Percentiles rank a stretch among this genome's conserved stretches.
Evolutionary conservation across 2,888 invertebrate species (phyloP).

Genomic region (Zootermopsis nevadensis): DNA sequence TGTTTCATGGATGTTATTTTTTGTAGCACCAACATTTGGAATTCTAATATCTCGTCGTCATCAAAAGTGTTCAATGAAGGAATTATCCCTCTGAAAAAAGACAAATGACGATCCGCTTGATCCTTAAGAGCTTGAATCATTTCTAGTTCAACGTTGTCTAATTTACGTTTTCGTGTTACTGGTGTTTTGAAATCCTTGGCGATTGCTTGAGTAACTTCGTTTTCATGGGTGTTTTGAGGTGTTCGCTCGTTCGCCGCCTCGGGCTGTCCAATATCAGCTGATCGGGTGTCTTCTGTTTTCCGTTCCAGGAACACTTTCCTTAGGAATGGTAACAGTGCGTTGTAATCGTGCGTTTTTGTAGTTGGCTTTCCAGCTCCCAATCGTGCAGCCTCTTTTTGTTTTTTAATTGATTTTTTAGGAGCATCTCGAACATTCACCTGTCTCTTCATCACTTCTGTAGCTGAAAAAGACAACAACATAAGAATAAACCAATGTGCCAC

Average conservation of each 20-base stretch:
- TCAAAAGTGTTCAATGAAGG: conserved; percentile 13
- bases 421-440: neutral
- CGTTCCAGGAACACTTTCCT: conserved; percentile 6
- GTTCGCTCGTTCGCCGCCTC: neutral
- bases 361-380: conserved; percentile 5
- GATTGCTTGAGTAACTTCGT: neutral
- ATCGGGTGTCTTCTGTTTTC: neutral
- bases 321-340: neutral
- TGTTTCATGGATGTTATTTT: conserved; percentile 3
- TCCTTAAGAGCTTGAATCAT: conserved; percentile 6
- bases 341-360: neutral
- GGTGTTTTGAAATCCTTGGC: neutral
- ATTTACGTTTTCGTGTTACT: neutral
- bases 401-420: neutral
- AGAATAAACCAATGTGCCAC: no score
- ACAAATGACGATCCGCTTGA: conserved; percentile 7
- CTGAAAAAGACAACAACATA: neutral
- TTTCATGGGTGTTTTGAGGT: neutral
- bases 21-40: conserved; percentile 1
- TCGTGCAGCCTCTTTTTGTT: neutral
- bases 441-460: conserved; percentile 3
- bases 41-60: conserved; percentile 9
- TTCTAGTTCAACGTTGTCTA: neutral
- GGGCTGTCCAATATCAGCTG: neutral
- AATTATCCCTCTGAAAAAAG: conserved; percentile 11